Evolutionary conservation across 2,113 vertebrate genomes (phyloP), one percentile per base, ranked within the genome.

Genomic region (Anas platyrhynchos): DNA sequence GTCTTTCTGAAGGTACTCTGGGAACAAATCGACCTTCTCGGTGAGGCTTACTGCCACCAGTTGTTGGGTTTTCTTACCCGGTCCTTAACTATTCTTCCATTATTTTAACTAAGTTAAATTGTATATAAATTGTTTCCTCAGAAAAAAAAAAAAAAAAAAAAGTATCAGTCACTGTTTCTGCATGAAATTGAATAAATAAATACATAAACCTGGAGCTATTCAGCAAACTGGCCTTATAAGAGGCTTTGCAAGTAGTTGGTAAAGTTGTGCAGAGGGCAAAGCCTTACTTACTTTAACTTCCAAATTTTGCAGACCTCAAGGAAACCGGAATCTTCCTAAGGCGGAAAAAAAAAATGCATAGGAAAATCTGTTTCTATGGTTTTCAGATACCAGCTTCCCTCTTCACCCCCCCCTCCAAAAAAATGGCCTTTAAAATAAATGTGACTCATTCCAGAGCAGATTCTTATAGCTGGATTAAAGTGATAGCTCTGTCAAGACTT

Each of bases 361-460:
- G 36, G 55, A 92, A 93, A 96, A 94, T 43, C 87, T 93, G 66
- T 85, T 95, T 93, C 79, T 91, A 63, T 73, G 68, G 68, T 80
- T 93, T 94, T 97, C 89, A 95, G 66, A 82, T 31, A 89, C 58
- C 46, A 86, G 23, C 27, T 95, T 95, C 46, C 84, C 29, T 72
- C 59, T 91, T 88, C 34, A 43, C 32, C 16, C 36, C 63, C 29
- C 5, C 7, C 11, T 11, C 46, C 10, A 2, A 21, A 67, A 92
- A 95, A 96, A 84, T 83, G 75, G 62, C 38, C 91, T 97, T 97
- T 96, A 96, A 81, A 96, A 96, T 88, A 97, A 87, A 88, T 55
- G 44, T 96, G 97, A 97, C 89, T 96, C 97, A 96, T 93, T 96
- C 72, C 81, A 95, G 91, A 94, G 87, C 44, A 93, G 79, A 93